Evolutionary conservation across 2,113 vertebrate genomes (phyloP).

Genomic region (Phyllostomus hastatus): DNA sequence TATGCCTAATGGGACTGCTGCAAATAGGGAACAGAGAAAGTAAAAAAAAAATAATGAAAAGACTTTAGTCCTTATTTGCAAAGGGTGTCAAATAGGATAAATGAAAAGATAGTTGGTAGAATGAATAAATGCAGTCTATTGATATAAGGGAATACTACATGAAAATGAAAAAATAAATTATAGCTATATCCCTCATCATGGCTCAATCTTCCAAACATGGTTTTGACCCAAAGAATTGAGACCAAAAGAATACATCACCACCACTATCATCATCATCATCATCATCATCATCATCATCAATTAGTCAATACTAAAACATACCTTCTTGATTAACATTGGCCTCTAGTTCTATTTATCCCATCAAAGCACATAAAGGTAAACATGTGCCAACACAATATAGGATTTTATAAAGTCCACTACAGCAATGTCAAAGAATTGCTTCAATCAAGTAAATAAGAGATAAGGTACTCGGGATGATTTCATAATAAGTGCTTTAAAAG

Average conservation of each 20-base stretch:
- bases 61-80: neutral
- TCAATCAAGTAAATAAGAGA: neutral
- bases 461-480: neutral
- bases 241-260: neutral
- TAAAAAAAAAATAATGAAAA: conserved; percentile 30
- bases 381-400: neutral
- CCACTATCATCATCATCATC: neutral
- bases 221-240: conserved; percentile 18
- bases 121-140: neutral
- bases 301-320: neutral
- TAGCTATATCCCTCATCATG: neutral
- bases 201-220: neutral
- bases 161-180: conserved; percentile 21
- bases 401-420: neutral
- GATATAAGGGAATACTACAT: neutral
- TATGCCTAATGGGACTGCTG: neutral
- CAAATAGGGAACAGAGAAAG: neutral
- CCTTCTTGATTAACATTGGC: neutral
- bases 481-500: neutral
- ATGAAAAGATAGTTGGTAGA: neutral
- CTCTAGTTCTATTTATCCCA: neutral
- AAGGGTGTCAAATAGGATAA: neutral
- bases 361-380: neutral
- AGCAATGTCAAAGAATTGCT: neutral
- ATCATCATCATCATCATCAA: neutral